Base-by-base conservation (phyloP, 2,888 invertebrate species). In the Epiblema foenella region DNA sequence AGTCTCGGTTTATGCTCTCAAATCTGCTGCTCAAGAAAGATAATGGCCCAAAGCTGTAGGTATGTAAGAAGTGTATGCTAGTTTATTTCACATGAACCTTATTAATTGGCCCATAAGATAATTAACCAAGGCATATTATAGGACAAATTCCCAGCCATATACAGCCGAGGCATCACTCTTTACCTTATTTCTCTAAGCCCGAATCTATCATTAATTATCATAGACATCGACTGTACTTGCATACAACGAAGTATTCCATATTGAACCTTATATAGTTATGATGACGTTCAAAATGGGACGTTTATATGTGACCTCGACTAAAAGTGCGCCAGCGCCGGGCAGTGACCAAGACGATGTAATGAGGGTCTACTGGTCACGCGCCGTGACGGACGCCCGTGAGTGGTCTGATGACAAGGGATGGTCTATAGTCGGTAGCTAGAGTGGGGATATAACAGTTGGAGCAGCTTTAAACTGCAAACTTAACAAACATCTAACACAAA, bases 281-380 rank as follows among this genome's bases (percentile, higher is more conserved):
- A 11, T 46, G 46, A 29, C 20, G 60, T 29, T 4, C 29, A 60
- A 29, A 49, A 12, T 11, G 7, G n/a, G n/a, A 2, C n/a, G 11
- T 11, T 24, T 29, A 11, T 29, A n/a, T 11, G n/a, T 60, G 60
- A 46, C 60, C 60, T n/a, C 15, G 60, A 29, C 46, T 29, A 15
- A 17, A 46, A n/a, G 46, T 46, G 46, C 46, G 46, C 46, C 39
- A 51, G 17, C 57, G 57, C 57, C 63, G 57, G 51, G 24, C 69
- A 69, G n/a, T 69, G 69, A 69, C 69, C 69, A 69, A 63, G 69
- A 69, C 63, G 51, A 12, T 29, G 15, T 69, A 64, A 69, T 64
- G 42, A 12, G 15, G 4, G 51, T 17, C 24, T 39, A 37, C 62
- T 46, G 46, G 18, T n/a, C 68, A 49, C 7, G 2, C 17, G 63